These are phyloP conservation scores for Alethe castanea DNA, from an alignment of 2,113 vertebrate genomes.

Conservation along the genomic window DNA sequence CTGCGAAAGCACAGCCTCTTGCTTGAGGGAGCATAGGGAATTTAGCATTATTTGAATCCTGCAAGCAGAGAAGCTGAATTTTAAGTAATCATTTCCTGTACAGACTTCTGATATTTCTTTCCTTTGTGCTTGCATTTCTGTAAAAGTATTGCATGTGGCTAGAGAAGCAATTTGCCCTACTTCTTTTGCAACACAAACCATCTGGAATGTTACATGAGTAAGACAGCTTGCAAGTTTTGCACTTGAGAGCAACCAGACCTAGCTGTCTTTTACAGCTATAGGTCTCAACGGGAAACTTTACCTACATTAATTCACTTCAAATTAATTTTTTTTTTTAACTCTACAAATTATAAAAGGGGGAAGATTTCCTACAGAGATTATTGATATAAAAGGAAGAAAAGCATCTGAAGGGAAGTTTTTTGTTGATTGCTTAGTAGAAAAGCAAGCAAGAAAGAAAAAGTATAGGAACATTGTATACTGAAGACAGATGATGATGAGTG, in stretches of 20 bases:
- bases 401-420: neutral
- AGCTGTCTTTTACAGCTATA: neutral
- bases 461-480: neutral
- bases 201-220: neutral
- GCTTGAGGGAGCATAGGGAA: neutral
- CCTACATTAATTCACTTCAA: neutral
- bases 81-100: constrained; percentile 11
- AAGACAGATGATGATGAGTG: neutral
- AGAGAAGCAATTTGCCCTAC: neutral
- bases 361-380: neutral
- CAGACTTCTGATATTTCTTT: neutral
- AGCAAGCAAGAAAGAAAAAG: neutral
- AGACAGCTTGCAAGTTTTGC: neutral
- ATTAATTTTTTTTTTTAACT: neutral
- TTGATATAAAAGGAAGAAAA: neutral
- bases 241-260: neutral
- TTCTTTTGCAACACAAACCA: constrained; percentile 8
- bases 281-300: neutral
- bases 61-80: constrained; percentile 17
- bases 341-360: neutral
- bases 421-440: neutral
- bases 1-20: fast-evolving
- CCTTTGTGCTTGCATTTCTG: constrained; percentile 11
- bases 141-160: neutral
- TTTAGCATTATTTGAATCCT: constrained; percentile 1